Base-by-base conservation (phyloP, 2,113 vertebrate species). In the Apodemus sylvaticus region DNA sequence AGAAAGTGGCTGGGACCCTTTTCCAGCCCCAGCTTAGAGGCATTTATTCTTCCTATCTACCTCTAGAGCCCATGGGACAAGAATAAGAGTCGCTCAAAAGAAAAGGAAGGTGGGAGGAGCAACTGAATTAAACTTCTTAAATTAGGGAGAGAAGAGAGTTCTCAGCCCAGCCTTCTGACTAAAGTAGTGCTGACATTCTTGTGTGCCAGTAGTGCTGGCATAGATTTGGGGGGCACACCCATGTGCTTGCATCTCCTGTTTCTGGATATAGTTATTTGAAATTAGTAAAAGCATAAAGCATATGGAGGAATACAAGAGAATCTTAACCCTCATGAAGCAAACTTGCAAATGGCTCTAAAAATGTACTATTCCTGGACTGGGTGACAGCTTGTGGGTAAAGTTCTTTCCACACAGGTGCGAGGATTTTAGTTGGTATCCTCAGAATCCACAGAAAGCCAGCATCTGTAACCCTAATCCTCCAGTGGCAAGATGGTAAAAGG, bases 291-390 rank as follows among this genome's bases (percentile, higher is more conserved):
- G 91, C 53, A 92, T 92, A 53, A 19, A 16, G 66, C 70, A 90
- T 96, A 91, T 94, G 94, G 95, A 96, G 70, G 74, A 91, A 22
- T 86, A 90, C 70, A 93, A 8, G 7, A 91, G 95, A 90, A 97
- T 83, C 92, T 68, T 90, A 98, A 98, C 97, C 93, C 93, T 86
- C 0, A 0, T 70, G 77, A 98, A 14, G 51, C 93, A 96, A 97
- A 96, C 88, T 93, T 87, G 78, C 26, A 6, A 78, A 94, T 4
- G 42, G 19, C 68, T 48, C 91, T 76, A 31, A 62, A 45, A 51
- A 16, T 53, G 62, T 22, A 48, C 5, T 34, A 1, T 36, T 68
- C 22, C 17, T 20, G 42, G 62, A 22, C 62, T 68, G 62, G 42
- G 31, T 48, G 62, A 68, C 29, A 51, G 55, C 24, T 62, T 39